Conservation (phyloP, 2,797 vertebrate genomes). For the Syngnathus rostellatus region DNA sequence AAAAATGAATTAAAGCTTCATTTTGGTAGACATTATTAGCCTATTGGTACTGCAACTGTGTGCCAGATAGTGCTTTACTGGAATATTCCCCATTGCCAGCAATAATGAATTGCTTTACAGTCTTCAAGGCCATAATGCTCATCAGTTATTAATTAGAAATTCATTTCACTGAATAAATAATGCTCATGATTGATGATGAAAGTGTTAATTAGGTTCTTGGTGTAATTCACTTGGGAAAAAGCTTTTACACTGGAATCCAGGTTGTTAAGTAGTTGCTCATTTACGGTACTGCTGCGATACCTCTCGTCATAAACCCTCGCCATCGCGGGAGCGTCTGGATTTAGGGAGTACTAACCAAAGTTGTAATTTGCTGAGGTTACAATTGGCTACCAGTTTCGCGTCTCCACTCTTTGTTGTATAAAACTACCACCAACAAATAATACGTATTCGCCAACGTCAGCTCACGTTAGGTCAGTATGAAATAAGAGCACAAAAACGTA, state of each 20-base stretch:
- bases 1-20: slow-evolving; percentile 57
- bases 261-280: slow-evolving; percentile 76
- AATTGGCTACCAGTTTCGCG: slow-evolving; percentile 79
- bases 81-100: slow-evolving; percentile 82
- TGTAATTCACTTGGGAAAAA: slow-evolving; percentile 79
- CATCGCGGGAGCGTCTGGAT: slow-evolving; percentile 46
- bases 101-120: slow-evolving; percentile 95
- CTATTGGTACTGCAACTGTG: slow-evolving; percentile 70
- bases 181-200: slow-evolving; percentile 99
- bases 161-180: slow-evolving; percentile 99
- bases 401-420: slow-evolving; percentile 14
- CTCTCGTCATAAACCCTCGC: slow-evolving; percentile 53
- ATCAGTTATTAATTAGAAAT: slow-evolving; percentile 99
- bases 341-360: slow-evolving; percentile 56
- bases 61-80: slow-evolving; percentile 73
- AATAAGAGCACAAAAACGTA: slow-evolving; percentile 19
- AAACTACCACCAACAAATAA: background rate
- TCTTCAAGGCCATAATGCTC: slow-evolving; percentile 98
- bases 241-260: slow-evolving; percentile 75
- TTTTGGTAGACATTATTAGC: slow-evolving; percentile 71
- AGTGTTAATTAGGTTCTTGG: slow-evolving; percentile 96
- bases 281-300: slow-evolving; percentile 66
- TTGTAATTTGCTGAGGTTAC: slow-evolving; percentile 85
- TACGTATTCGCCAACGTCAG: background rate
- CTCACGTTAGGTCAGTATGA: background rate